phyloP scores from a whole-genome alignment of 2,888 invertebrate species.

The Anorthoa munda region DNA sequence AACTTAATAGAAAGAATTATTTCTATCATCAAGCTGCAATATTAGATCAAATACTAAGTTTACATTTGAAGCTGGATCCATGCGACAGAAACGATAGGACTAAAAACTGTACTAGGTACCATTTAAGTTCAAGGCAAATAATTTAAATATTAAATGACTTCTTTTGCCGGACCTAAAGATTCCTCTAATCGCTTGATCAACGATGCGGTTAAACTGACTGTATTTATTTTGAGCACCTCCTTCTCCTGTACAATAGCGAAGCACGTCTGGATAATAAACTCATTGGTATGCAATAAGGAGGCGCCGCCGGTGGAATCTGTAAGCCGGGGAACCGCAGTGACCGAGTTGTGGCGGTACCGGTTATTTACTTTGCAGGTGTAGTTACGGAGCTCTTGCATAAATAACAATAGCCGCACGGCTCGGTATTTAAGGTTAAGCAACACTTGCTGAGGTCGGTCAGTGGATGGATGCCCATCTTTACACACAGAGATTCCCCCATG shows the following conservation, averaged over 20 bases:
- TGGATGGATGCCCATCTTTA: too few species aligned
- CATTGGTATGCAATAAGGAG: slow-evolving; percentile 43
- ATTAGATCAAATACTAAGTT: too few species aligned
- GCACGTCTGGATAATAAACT: slow-evolving; percentile 31
- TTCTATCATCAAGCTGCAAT: too few species aligned
- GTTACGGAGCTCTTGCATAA: background rate
- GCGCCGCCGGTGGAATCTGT: slow-evolving; percentile 9
- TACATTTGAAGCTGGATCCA: too few species aligned
- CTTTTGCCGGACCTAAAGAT: background rate
- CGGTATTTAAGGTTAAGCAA: too few species aligned
- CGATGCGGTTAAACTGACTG: background rate
- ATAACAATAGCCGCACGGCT: too few species aligned
- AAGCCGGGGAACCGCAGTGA: slow-evolving; percentile 34
- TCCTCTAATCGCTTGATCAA: background rate
- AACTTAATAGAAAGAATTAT: background rate
- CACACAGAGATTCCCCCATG: too few species aligned
- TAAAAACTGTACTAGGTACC: background rate
- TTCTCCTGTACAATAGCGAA: background rate
- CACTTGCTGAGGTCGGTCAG: too few species aligned
- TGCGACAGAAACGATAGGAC: too few species aligned
- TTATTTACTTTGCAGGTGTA: slow-evolving; percentile 17
- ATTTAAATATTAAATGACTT: background rate
- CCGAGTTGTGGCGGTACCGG: slow-evolving; percentile 4
- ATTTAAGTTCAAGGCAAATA: background rate
- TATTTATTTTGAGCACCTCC: slow-evolving; percentile 21